A percentile compares a stretch with the other conserved stretches of the same genome.
Conservation (phyloP, 2,888 invertebrate species). For the Electrophaes corylata region DNA sequence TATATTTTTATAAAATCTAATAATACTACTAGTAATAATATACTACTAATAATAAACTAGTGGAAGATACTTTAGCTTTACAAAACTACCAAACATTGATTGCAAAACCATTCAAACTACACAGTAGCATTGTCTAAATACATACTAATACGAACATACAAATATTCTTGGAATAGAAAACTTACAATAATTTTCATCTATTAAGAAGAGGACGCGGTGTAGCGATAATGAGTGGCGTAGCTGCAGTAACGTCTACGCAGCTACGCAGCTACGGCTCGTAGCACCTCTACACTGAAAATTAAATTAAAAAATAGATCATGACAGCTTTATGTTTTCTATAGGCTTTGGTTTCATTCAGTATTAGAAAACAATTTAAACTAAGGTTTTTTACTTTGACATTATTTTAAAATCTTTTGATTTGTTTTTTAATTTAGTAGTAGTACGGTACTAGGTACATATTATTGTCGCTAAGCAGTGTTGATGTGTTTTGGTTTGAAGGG, state of each 20-base stretch:
- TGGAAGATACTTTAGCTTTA: too few species aligned
- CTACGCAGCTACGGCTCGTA: constrained; percentile 36
- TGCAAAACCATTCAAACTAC: neutral
- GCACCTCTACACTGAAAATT: constrained; percentile 31
- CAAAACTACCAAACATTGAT: neutral
- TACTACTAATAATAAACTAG: neutral
- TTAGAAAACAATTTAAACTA: too few species aligned
- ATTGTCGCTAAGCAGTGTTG: too few species aligned
- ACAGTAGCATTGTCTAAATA: neutral
- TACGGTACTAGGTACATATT: too few species aligned
- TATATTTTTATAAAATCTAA: neutral
- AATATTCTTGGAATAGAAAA: too few species aligned
- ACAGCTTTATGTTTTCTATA: neutral
- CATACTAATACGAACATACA: neutral
- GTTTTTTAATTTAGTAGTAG: too few species aligned
- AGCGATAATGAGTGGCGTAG: constrained; percentile 4
- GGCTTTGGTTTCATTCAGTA: too few species aligned
- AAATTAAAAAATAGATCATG: neutral
- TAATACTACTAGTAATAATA: neutral
- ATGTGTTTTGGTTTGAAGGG: too few species aligned
- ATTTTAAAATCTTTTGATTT: neutral
- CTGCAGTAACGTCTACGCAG: neutral
- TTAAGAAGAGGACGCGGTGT: neutral
- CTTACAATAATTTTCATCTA: too few species aligned
- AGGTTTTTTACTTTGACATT: too few species aligned